Evolutionary conservation across 2,113 vertebrate species (phyloP), one percentile per base, ranked within the genome.

Genomic region (Mormoops blainvillei): DNA sequence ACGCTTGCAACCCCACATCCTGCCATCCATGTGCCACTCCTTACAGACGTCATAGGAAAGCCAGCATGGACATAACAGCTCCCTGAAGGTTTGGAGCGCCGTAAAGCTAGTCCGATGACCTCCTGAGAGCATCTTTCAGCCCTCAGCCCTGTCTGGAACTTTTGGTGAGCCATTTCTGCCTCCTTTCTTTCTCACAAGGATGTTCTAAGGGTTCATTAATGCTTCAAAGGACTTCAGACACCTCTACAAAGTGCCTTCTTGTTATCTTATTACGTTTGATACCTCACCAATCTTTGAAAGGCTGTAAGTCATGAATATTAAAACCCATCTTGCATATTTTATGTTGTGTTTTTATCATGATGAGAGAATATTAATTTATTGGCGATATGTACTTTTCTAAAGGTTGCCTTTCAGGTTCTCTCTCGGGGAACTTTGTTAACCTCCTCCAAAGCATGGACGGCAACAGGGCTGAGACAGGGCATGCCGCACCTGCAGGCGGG

Each of bases 241-340:
- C 91, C 50, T 87, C 78, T 83, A 67, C 86, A 78, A 92, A 98
- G 95, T 83, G 89, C 96, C 93, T 92, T 91, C 83, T 91, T 96
- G 78, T 92, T 94, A 93, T 24, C 78, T 89, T 83, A 87, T 80
- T 95, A 77, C 91, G 73, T 85, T 78, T 83, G 95, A 43, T 94
- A 85, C 33, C 73, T 88, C 4, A 4, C 73, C 94, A 58, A 50
- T 89, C 91, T 93, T 89, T 83, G 83, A 70, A 91, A 93, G 94
- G 81, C 76, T 81, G 38, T 70, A 58, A 89, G 77, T 91, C 78
- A 71, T 93, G 89, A 96, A 93, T 97, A 97, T 96, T 93, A 94
- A 98, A 93, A 87, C 84, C 43, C 14, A 43, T 56, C 89, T 43
- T 97, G 91, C 86, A 94, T 96, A 93, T 87, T 91, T 94, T 93